Conservation (phyloP, 2,113 vertebrate genomes). For the Raphicerus campestris region DNA sequence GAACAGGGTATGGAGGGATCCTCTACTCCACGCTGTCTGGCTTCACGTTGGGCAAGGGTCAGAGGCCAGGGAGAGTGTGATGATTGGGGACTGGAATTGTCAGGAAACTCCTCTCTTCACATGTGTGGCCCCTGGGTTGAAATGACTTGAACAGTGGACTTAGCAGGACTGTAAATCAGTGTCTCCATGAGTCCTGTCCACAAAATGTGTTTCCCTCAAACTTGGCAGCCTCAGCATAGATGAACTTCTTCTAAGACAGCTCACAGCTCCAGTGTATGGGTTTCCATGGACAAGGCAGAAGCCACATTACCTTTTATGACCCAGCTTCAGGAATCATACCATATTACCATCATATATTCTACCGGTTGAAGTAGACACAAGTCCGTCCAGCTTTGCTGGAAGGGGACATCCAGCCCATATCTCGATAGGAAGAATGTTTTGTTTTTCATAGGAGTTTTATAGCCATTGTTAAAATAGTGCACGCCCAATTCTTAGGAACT, state of each 20-base stretch:
- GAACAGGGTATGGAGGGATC: neutral
- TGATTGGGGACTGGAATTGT: neutral
- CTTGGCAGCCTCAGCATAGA: neutral
- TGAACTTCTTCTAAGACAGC: neutral
- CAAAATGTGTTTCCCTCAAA: neutral
- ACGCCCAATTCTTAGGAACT: neutral
- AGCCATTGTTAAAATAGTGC: neutral
- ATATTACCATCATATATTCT: neutral
- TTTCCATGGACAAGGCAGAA: neutral
- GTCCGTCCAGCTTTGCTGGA: neutral
- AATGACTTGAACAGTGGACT: neutral
- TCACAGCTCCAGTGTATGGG: neutral
- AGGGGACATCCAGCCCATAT: neutral
- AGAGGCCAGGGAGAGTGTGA: neutral
- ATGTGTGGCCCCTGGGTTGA: neutral
- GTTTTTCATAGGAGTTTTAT: neutral
- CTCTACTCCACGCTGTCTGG: neutral
- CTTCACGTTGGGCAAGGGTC: accelerated
- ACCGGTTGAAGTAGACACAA: neutral
- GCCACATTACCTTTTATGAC: neutral
- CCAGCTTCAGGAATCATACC: neutral
- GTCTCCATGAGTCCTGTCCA: neutral
- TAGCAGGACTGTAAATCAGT: neutral
- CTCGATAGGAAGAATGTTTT: neutral
- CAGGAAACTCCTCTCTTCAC: neutral